Percentiles rank a stretch among this genome's conserved stretches.
phyloP scores from a whole-genome alignment of 1,140 invertebrate genomes.

The Polyergus mexicanus region DNA sequence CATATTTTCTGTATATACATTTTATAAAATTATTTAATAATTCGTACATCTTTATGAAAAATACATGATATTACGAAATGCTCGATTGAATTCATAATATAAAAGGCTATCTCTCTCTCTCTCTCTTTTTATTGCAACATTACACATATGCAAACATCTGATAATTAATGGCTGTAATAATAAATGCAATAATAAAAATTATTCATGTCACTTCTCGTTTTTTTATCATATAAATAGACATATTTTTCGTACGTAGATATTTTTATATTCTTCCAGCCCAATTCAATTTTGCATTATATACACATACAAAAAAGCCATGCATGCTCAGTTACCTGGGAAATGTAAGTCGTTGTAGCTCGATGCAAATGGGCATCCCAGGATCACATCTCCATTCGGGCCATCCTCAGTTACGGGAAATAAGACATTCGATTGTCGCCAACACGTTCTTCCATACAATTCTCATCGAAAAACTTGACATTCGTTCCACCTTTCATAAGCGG shows the following conservation, averaged over 20 bases:
- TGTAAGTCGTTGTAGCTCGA: not conserved
- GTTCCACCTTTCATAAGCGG: not conserved
- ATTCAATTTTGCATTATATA: not conserved
- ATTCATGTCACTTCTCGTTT: not conserved
- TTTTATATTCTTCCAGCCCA: not conserved
- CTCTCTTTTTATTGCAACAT: not conserved
- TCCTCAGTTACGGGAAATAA: not conserved
- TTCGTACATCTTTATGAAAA: slow-evolving; percentile 11
- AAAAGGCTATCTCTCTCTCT: not conserved
- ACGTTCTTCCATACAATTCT: not conserved
- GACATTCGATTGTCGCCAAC: not conserved
- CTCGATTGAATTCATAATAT: slow-evolving; percentile 34
- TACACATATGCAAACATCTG: not conserved
- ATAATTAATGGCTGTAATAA: slow-evolving; percentile 15
- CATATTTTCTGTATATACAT: slow-evolving; percentile 10
- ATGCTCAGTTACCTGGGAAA: not conserved
- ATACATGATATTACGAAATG: slow-evolving; percentile 30
- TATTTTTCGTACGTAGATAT: not conserved
- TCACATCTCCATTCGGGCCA: not conserved
- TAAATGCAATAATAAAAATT: not conserved
- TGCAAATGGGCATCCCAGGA: not conserved
- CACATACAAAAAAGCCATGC: not conserved
- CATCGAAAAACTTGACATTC: not conserved
- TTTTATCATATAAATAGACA: not conserved
- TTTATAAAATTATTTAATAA: slow-evolving; percentile 44